Evolutionary conservation across 1,140 invertebrate species (phyloP), one percentile per base, ranked within the genome.

Genomic region (Scaptomyza montana): DNA sequence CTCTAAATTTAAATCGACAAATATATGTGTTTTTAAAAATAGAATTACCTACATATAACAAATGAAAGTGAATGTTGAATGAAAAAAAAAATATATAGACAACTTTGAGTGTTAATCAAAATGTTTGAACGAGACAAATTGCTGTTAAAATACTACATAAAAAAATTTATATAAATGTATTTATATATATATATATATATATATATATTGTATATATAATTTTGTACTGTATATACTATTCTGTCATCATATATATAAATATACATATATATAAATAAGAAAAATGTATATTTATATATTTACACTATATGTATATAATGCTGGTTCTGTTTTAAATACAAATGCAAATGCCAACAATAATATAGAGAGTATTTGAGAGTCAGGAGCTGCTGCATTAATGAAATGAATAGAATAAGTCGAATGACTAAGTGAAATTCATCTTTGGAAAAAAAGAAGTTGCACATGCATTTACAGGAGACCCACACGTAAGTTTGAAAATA

Each of bases 401-500:
- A 10, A 28, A 30, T 30, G 12, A 43, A 30, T 56, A 41, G 25
- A 39, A 50, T 9, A 49, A n/a, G 30, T 43, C 46, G 28, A 33
- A 41, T 57, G 63, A 66, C 2, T 41, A 49, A 49, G 33, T 7
- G 46, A 21, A 47, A n/a, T 50, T 39, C 36, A n/a, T 3, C 6
- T 12, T 66, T 30, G 9, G 2, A 43, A 2, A 36, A 36, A 16
- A 19, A 2, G 53, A 30, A 9, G 30, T 49, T 59, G 19, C 41
- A 50, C 7, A 84, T 84, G 80, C 80, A 84, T 84, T 84, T 84
- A 84, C 80, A 79, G 39, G 80, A 84, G 9, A 59, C 51, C 33
- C 46, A 73, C 16, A 85, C 60, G 80, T 85, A 68, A 68, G 74
- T 36, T 36, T 13, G 4, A 33, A 13, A 1, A 5, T 43, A 43